Evolutionary conservation across 2,797 vertebrate species (phyloP), one percentile per base, ranked within the genome.

Genomic region (Bufotes viridis): DNA sequence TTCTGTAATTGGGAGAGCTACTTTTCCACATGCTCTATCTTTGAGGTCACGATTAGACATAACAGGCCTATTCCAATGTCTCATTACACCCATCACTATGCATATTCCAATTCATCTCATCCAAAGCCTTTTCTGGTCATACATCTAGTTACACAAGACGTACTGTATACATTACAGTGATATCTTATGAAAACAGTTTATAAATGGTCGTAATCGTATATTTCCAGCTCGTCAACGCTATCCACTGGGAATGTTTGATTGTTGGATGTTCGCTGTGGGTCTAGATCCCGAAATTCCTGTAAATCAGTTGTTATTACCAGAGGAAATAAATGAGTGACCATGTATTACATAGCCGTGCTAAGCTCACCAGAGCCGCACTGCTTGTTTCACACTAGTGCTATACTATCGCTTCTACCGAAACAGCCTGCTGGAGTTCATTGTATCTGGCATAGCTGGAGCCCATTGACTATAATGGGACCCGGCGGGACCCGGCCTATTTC

Each of bases 21-120:
- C 61, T 58, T 29, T 61, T 78, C 14, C 87, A 24, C 87, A 78
- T 78, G 51, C 55, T 88, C 74, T n/a, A 34, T 78, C 81, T 26
- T 60, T 88, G 81, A 78, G 74, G 80, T 84, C 60, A 76, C 29
- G 17, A 63, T 76, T 63, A 87, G 86, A 82, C 80, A 83, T 82
- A 75, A 81, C 57, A 82, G 55, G 20, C 15, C 67, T 29, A 18
- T 26, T 49, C 72, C 29, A 12, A 81, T 61, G 78, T 53, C 55
- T 81, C 57, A 81, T 87, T 81, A 65, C 75, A 81, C 26, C 42
- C 76, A 70, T 18, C 18, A 8, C 67, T 61, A 18, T 81, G 53
- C 81, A 67, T 81, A 20, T 13, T 61, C 17, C 69, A 63, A 81
- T 72, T 74, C 67, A 81, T 58, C 76, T 65, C 5, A 53, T 61